Percentiles rank a stretch among this genome's conserved stretches.
These are phyloP conservation scores for Campylomormyrus tamandua DNA, from an alignment of 2,113 vertebrate genomes.

Conservation along the genomic window DNA sequence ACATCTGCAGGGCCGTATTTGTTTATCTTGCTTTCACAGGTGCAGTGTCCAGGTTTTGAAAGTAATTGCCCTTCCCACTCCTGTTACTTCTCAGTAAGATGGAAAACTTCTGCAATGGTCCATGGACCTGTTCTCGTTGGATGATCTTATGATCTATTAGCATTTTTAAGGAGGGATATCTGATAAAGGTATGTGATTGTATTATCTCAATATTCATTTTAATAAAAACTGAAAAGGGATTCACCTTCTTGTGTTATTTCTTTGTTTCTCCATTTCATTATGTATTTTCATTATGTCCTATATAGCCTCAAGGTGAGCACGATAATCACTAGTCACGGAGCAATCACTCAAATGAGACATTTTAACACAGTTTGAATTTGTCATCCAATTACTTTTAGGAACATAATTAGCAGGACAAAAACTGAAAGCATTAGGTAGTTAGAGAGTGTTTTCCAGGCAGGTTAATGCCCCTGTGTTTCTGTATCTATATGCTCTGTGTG, in stretches of 20 bases:
- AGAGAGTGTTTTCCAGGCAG: background rate
- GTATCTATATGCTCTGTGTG: background rate
- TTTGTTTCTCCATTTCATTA: background rate
- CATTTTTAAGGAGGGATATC: background rate
- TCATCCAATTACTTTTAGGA: conserved; percentile 30
- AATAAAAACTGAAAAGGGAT: background rate
- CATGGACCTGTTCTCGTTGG: background rate
- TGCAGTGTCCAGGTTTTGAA: conserved; percentile 1
- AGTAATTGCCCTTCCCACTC: conserved; percentile 8
- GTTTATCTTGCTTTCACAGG: conserved; percentile 24
- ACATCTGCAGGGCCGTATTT: conserved; percentile 22
- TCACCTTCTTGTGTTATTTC: background rate
- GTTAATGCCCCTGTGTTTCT: background rate
- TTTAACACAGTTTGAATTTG: conserved; percentile 26
- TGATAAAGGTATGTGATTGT: background rate
- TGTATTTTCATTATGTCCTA: background rate
- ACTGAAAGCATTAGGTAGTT: conserved; percentile 3
- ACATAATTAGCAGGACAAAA: conserved; percentile 22
- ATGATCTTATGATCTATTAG: background rate
- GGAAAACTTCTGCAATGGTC: background rate
- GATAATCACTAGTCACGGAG: conserved; percentile 14
- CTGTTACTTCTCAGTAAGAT: conserved; percentile 6
- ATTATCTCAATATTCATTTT: background rate
- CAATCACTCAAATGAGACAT: conserved; percentile 24
- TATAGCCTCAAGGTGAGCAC: conserved; percentile 5